Conservation (phyloP, 2,797 vertebrate genomes). For the Sus cebifrons region DNA sequence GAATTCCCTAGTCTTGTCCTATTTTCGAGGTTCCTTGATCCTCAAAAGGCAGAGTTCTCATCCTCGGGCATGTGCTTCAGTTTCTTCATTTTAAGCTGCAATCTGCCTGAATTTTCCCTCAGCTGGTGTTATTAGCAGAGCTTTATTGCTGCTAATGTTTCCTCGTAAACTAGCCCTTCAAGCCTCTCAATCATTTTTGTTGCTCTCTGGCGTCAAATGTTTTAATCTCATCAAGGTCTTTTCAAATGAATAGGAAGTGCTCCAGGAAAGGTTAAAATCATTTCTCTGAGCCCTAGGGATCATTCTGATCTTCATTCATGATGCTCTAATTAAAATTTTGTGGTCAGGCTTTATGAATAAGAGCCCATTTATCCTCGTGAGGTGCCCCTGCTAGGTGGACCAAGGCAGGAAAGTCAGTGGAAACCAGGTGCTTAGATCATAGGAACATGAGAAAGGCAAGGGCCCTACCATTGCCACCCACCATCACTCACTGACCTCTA, state of each 20-base stretch:
- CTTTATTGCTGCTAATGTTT: constrained; percentile 74
- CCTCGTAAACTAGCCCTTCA: constrained; percentile 79
- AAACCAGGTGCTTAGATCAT: background rate
- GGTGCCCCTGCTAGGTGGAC: constrained; percentile 3
- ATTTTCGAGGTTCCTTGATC: background rate
- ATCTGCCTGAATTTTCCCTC: constrained; percentile 40
- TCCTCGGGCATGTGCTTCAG: background rate
- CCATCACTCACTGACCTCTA: background rate
- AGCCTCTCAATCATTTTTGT: constrained; percentile 82
- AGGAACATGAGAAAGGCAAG: background rate
- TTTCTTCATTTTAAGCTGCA: constrained; percentile 2
- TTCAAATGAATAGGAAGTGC: constrained; percentile 79
- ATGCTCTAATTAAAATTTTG: constrained; percentile 84
- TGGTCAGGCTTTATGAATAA: constrained; percentile 73
- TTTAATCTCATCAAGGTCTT: constrained; percentile 84
- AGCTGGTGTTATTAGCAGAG: constrained; percentile 59
- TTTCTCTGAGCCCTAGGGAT: constrained; percentile 78
- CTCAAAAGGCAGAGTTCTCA: background rate
- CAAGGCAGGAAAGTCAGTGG: constrained; percentile 18
- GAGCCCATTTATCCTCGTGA: constrained; percentile 61
- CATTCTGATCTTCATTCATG: constrained; percentile 80
- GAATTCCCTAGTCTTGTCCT: background rate
- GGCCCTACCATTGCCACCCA: background rate
- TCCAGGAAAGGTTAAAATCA: constrained; percentile 77
- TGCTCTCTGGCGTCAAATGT: constrained; percentile 81